Conservation (phyloP, 2,888 invertebrate species). For the Parnassius orleans region DNA sequence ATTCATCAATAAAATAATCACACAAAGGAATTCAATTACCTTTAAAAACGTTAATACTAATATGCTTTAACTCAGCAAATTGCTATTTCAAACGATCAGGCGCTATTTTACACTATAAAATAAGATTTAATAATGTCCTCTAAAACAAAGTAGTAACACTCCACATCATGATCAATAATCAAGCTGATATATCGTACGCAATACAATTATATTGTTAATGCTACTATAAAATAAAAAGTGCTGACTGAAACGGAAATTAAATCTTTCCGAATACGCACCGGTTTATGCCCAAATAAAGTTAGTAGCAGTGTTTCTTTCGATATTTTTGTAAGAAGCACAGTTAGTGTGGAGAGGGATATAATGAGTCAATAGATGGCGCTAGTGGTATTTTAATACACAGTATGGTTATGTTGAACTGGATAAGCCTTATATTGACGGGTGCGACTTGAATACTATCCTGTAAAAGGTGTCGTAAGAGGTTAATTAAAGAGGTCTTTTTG, state of each 20-base stretch:
- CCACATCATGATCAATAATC: slow-evolving; percentile 11
- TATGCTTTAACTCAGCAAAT: slow-evolving; percentile 33
- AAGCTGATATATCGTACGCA: slow-evolving; percentile 22
- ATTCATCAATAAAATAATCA: background rate
- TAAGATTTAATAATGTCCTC: slow-evolving; percentile 16
- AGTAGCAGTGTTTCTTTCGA: slow-evolving; percentile 51
- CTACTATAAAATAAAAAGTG: slow-evolving; percentile 67
- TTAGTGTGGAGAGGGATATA: slow-evolving; percentile 35
- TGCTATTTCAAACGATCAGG: slow-evolving; percentile 58
- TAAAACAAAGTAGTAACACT: slow-evolving; percentile 6
- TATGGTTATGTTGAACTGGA: too few species aligned
- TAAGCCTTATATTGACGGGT: too few species aligned
- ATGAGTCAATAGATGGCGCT: too few species aligned
- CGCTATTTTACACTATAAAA: slow-evolving; percentile 40
- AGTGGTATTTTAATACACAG: too few species aligned
- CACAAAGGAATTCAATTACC: background rate
- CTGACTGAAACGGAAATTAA: slow-evolving; percentile 66
- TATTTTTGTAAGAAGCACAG: slow-evolving; percentile 29
- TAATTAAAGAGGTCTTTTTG: too few species aligned
- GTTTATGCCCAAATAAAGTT: slow-evolving; percentile 64
- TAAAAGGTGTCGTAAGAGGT: too few species aligned
- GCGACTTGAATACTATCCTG: too few species aligned
- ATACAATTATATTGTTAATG: slow-evolving; percentile 61
- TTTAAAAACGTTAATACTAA: slow-evolving; percentile 35
- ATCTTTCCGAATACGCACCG: slow-evolving; percentile 57